Percentiles rank a stretch among this genome's conserved stretches.
phyloP scores from a whole-genome alignment of 2,113 vertebrate genomes.

The Sylvilagus bachmani region DNA sequence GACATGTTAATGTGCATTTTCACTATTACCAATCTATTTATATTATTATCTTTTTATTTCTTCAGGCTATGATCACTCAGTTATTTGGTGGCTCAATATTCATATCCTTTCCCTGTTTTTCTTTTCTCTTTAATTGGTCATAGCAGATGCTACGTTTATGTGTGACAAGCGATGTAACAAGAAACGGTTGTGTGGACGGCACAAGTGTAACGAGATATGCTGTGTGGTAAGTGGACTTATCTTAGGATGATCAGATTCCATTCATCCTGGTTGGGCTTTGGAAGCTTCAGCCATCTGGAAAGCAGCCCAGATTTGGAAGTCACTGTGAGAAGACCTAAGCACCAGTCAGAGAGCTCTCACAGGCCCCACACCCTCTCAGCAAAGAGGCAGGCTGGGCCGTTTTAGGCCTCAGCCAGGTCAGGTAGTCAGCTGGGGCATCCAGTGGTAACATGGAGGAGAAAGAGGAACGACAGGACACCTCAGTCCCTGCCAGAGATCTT shows the following conservation, averaged over 20 bases:
- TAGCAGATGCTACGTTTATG: conserved; percentile 94
- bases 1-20: conserved; percentile 39
- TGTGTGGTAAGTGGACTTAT: conserved; percentile 93
- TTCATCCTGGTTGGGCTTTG: background rate
- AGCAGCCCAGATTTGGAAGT: conserved; percentile 36
- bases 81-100: conserved; percentile 51
- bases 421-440: background rate
- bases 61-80: conserved; percentile 39
- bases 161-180: conserved; percentile 97
- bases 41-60: conserved; percentile 56
- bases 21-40: conserved; percentile 35
- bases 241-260: conserved; percentile 35
- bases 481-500: background rate
- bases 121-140: conserved; percentile 69
- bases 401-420: background rate
- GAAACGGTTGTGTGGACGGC: conserved; percentile 96
- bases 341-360: background rate
- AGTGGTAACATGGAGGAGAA: background rate
- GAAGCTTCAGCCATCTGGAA: conserved; percentile 51
- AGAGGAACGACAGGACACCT: background rate
- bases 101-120: conserved; percentile 51
- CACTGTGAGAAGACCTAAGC: background rate
- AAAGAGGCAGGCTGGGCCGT: background rate
- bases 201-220: conserved; percentile 97
- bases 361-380: background rate